Evolutionary conservation across 35 echinoderm and acorn worm genomes (phyloP).

Genomic region (Nesometra sesokonis): DNA sequence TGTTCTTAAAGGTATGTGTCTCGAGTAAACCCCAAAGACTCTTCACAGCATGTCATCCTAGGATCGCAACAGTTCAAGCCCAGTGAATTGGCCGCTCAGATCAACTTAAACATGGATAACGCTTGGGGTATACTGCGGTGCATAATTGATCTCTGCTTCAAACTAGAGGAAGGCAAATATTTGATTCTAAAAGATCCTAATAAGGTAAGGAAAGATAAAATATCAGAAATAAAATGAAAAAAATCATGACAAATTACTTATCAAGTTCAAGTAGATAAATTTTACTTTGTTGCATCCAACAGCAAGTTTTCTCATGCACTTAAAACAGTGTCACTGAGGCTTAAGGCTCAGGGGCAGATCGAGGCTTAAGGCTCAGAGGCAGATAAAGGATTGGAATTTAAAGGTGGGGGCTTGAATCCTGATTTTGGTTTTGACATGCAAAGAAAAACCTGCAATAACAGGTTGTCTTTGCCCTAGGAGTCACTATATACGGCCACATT

Average conservation of each 20-base stretch:
- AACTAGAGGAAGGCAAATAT: conserved; percentile 92
- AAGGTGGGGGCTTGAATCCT: no score
- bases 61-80: conserved; percentile 99
- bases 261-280: neutral
- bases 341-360: no score
- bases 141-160: conserved; percentile 87
- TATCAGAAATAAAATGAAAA: neutral
- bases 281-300: no score
- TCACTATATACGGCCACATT: no score
- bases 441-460: no score
- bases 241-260: neutral
- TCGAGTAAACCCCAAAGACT: conserved; percentile 82
- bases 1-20: conserved; percentile 70
- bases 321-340: neutral
- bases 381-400: no score
- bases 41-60: conserved; percentile 95
- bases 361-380: no score
- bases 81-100: conserved; percentile 82
- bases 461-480: no score
- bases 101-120: conserved; percentile 99
- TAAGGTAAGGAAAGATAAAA: conserved; percentile 62
- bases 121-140: conserved; percentile 92
- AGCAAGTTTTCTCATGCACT: no score
- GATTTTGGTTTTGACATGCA: no score
- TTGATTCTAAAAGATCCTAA: conserved; percentile 98